Conservation (phyloP, 2,888 invertebrate genomes). For the Acanthosepion lycidas region DNA sequence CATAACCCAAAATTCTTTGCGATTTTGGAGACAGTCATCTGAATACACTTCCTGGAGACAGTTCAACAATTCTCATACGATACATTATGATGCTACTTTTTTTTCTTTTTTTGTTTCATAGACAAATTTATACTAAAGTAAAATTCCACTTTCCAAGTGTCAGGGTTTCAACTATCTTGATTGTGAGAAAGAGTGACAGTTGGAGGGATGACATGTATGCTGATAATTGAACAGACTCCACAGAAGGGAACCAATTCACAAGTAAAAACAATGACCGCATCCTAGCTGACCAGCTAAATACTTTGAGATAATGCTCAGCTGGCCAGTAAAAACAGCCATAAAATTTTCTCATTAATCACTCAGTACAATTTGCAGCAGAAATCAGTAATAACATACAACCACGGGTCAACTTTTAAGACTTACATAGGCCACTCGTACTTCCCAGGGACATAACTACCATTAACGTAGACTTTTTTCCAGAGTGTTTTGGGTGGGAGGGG, state of each 20-base stretch:
- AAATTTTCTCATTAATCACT: neutral
- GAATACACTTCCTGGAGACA: neutral
- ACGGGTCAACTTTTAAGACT: too few species aligned
- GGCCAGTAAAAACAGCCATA: neutral
- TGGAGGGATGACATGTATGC: too few species aligned
- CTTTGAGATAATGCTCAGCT: neutral
- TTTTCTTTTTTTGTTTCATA: neutral
- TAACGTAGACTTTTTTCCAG: too few species aligned
- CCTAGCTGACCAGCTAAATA: neutral
- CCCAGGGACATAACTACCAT: too few species aligned
- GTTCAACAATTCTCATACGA: neutral
- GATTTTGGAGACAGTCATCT: too few species aligned
- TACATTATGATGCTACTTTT: neutral
- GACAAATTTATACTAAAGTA: neutral
- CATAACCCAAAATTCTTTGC: too few species aligned
- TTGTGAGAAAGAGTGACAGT: neutral
- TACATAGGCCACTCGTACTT: too few species aligned
- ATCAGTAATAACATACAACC: neutral
- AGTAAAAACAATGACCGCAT: neutral
- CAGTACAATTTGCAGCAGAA: neutral
- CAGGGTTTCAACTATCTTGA: neutral
- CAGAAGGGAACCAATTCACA: neutral
- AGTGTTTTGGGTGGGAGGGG: too few species aligned
- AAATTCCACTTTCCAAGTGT: neutral
- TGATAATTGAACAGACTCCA: neutral